Conservation (phyloP, 2,888 invertebrate genomes). For the Rhopalosiphum nymphaeae region DNA sequence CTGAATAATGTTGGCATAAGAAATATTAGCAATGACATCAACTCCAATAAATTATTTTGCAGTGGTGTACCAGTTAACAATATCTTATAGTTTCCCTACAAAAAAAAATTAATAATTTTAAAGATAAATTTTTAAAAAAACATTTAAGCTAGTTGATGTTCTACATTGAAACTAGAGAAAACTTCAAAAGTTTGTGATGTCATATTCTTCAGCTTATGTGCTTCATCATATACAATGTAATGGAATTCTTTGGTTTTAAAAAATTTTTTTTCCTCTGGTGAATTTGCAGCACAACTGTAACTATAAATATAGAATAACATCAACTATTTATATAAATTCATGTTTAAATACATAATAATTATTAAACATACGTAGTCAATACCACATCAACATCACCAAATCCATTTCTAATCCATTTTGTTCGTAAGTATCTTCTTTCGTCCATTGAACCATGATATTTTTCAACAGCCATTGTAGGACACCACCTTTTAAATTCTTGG, state of each 20-base stretch:
- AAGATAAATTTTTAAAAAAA: neutral
- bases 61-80: conserved; percentile 95
- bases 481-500: conserved; percentile 83
- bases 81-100: conserved; percentile 85
- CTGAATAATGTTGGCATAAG: conserved; percentile 96
- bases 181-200: conserved; percentile 90
- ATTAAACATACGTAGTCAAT: conserved; percentile 83
- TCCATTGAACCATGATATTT: conserved; percentile 91
- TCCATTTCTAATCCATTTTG: conserved; percentile 81
- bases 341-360: neutral
- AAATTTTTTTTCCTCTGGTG: conserved; percentile 89
- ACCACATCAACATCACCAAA: conserved; percentile 85
- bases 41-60: conserved; percentile 94
- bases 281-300: conserved; percentile 84
- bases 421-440: conserved; percentile 83
- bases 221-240: conserved; percentile 96
- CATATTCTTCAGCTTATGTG: conserved; percentile 99
- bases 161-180: conserved; percentile 85
- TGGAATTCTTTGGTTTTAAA: conserved; percentile 90
- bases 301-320: conserved; percentile 68
- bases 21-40: conserved; percentile 95
- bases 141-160: conserved; percentile 62
- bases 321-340: neutral
- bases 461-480: conserved; percentile 82
- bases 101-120: conserved; percentile 66